Base-by-base conservation (phyloP, 2,113 vertebrate species). In the Zingel zingel region DNA sequence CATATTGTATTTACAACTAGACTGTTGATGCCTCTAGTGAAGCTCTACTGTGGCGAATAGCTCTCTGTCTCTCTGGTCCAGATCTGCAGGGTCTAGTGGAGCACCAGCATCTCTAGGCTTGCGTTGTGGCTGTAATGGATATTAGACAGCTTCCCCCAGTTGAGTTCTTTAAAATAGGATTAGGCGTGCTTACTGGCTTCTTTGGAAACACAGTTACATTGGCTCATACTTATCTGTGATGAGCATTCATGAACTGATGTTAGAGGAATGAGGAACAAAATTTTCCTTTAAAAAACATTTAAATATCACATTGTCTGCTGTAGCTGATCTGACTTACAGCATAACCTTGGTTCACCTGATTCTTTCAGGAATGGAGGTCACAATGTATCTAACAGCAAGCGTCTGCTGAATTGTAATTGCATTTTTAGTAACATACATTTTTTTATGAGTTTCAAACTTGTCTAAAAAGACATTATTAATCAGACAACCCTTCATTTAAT, bases 151-250 rank as follows among this genome's bases (percentile, higher is more conserved):
- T 80, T 68, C 61, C 74, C 89, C 86, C 79, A 87, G 81, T 21
- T 82, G 90, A 90, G 93, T 91, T 88, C 76, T 94, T 93, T 93
- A 90, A 93, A 94, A 95, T 87, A 81, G 94, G 94, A 95, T 95
- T 94, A 94, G 88, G 86, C 79, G 64, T 66, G 83, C 88, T 94
- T 87, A 92, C 87, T 93, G 91, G 91, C 92, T 94, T 89, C 89
- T 91, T 85, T 93, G 83, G 93, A 85, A 89, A 88, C 68, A 74
- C 64, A 76, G 79, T 85, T 91, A 68, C 86, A 91, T 94, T 94
- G 91, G 91, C 90, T 88, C 64, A 71, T 83, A 92, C 92, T 94
- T 95, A 95, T 96, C 93, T 85, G 79, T 91, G 87, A 91, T 88
- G 92, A 95, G 91, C 93, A 95, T 91, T 93, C 89, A 76, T 89